A percentile compares a stretch with the other conserved stretches of the same genome.
Conservation (phyloP, 2,113 vertebrate species). For the Taxidea taxus region DNA sequence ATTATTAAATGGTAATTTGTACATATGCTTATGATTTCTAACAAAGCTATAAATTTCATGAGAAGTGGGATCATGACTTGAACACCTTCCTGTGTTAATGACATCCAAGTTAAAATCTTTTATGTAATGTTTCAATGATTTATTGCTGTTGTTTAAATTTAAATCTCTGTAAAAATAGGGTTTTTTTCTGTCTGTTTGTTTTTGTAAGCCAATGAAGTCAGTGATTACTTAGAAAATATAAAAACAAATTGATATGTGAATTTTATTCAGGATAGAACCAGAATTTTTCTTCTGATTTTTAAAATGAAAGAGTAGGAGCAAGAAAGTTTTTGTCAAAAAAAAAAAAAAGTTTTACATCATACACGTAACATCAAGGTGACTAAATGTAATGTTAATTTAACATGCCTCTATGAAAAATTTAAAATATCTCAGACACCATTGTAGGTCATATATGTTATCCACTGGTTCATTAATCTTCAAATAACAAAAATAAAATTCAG, state of each 20-base stretch:
- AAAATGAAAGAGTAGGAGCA: neutral
- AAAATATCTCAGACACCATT: neutral
- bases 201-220: neutral
- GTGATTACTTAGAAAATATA: neutral
- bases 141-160: neutral
- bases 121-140: neutral
- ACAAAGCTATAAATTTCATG: neutral
- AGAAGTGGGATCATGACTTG: neutral
- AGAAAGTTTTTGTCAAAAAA: neutral
- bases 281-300: neutral
- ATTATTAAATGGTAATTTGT: neutral
- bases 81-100: neutral
- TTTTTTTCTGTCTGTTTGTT: neutral
- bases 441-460: neutral
- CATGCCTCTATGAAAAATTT: neutral
- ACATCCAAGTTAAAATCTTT: neutral
- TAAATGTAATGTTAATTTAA: neutral
- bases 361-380: neutral
- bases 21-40: neutral
- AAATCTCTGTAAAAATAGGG: neutral
- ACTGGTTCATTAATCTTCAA: neutral
- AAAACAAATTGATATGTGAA: neutral
- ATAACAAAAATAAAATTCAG: neutral
- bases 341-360: too few species aligned
- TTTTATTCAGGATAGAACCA: neutral